A percentile compares a stretch with the other conserved stretches of the same genome.
Conservation (phyloP, 2,888 invertebrate genomes). For the Eristalis pertinax region DNA sequence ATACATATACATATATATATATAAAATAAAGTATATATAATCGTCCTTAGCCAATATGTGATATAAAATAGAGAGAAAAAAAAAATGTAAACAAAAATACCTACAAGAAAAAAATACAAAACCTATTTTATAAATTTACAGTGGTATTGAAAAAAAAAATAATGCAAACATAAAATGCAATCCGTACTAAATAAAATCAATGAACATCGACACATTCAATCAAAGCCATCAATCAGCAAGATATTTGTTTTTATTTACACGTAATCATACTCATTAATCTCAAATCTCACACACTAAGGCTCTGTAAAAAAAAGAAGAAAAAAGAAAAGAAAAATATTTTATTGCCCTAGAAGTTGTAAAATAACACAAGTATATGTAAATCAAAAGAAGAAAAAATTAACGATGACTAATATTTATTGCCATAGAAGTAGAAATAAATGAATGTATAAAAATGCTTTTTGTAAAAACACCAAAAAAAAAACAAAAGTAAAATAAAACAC, state of each 20-base stretch:
- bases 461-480: slow-evolving; percentile 25
- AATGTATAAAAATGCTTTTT: slow-evolving; percentile 41
- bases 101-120: slow-evolving; percentile 14
- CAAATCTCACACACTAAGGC: background rate
- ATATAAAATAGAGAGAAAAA: slow-evolving; percentile 67
- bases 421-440: slow-evolving; percentile 17
- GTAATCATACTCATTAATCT: background rate
- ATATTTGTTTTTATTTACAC: background rate
- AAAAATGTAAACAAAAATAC: slow-evolving; percentile 1
- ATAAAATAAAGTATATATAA: slow-evolving; percentile 31
- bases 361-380: background rate
- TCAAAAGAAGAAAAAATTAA: background rate
- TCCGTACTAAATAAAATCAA: background rate
- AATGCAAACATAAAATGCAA: background rate
- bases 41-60: slow-evolving; percentile 73
- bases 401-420: slow-evolving; percentile 4
- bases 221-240: background rate
- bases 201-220: slow-evolving; percentile 2
- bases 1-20: background rate
- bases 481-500: background rate
- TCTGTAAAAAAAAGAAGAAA: slow-evolving; percentile 28
- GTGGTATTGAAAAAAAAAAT: background rate
- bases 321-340: background rate
- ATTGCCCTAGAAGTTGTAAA: slow-evolving; percentile 12
- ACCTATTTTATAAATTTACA: slow-evolving; percentile 16